phyloP scores from a whole-genome alignment of 2,888 invertebrate species.

The Oligia strigilis region DNA sequence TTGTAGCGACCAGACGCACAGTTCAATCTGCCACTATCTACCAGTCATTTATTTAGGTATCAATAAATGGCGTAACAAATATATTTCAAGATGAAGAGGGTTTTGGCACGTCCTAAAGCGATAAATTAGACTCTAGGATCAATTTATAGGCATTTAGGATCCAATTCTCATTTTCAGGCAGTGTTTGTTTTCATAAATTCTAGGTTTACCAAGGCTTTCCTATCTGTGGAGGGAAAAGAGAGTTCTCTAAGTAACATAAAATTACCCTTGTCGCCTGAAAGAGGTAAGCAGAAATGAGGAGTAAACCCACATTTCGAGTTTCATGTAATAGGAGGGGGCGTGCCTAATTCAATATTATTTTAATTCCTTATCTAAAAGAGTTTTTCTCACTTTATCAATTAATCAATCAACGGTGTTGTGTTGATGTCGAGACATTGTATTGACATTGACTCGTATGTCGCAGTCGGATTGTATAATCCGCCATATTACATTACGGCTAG shows the following conservation, averaged over 20 bases:
- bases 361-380: not conserved
- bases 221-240: not conserved
- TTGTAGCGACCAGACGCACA: no score
- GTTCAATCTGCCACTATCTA: not conserved
- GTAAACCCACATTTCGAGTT: no score
- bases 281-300: not conserved
- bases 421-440: no score
- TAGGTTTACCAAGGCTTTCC: not conserved
- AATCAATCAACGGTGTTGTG: no score
- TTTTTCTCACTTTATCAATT: no score
- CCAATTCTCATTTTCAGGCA: not conserved
- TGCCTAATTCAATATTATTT: not conserved
- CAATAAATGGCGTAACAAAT: conserved; percentile 3
- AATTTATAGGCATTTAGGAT: conserved; percentile 25
- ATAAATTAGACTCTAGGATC: conserved; percentile 20
- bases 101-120: not conserved
- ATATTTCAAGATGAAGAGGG: not conserved
- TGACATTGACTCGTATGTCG: no score
- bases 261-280: not conserved
- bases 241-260: not conserved
- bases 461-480: no score
- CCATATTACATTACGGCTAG: no score
- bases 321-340: no score
- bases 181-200: conserved; percentile 15
- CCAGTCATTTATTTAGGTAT: not conserved